These are phyloP conservation scores for Trachythela sp. DNA, from an alignment of 64 coral and sea anemone genomes.

Conservation along the genomic window DNA sequence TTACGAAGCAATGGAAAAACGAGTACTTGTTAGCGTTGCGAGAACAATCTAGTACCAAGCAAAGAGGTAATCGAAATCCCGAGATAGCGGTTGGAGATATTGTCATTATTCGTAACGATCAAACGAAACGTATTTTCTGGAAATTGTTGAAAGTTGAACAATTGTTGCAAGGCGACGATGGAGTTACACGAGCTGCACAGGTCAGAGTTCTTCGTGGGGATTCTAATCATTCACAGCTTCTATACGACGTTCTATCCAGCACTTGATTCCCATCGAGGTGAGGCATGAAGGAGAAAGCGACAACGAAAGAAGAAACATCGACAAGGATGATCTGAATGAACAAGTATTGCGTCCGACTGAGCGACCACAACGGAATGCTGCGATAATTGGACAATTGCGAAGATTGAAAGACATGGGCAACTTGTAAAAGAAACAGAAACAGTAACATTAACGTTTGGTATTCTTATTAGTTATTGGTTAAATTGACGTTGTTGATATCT, in stretches of 20 bases:
- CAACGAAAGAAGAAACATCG: neutral
- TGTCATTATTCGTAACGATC: conserved; percentile 27
- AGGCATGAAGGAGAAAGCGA: neutral
- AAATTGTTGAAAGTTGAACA: conserved; percentile 34
- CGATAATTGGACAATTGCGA: neutral
- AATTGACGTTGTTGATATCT: neutral
- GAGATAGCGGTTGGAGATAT: conserved; percentile 19
- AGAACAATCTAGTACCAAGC: neutral
- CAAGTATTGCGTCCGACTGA: too few relatives aligned
- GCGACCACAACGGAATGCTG: conserved; percentile 18
- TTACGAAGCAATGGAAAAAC: conserved; percentile 12
- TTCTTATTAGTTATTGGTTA: neutral
- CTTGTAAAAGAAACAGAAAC: neutral
- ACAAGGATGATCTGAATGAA: neutral
- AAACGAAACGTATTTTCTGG: neutral
- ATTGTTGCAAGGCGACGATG: neutral
- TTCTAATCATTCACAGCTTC: neutral
- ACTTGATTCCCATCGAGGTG: neutral
- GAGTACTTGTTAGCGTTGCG: neutral
- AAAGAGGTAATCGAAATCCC: neutral
- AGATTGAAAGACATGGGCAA: neutral
- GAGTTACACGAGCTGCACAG: neutral
- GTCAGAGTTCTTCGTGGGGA: conserved; percentile 8
- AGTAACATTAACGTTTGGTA: neutral
- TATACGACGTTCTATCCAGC: neutral